Evolutionary conservation across 2,113 vertebrate genomes (phyloP), one percentile per base, ranked within the genome.

Genomic region (Brachypteracias leptosomus): DNA sequence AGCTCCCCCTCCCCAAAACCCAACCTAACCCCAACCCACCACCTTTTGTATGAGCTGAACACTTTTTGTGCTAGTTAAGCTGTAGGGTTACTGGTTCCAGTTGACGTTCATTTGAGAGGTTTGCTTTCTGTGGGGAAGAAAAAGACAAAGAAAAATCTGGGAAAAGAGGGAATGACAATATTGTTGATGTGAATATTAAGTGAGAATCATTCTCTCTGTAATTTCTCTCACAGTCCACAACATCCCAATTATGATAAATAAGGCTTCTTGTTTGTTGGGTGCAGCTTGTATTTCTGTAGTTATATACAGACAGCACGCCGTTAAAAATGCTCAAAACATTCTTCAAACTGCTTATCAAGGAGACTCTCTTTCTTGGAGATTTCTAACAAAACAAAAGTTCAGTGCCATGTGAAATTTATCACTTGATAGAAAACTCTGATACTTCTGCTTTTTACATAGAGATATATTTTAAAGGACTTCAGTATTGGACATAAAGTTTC

Each of bases 81-180:
- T 0, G 0, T 22, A 51, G 35, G 28, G 44, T 79, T 93, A 83
- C 81, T 96, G 61, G 16, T 91, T 87, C 46, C 18, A 29, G 54
- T 35, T 2, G 15, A 2, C 18, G 38, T 76, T 49, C 71, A 6
- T 73, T 79, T 11, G 75, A 79, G 66, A 66, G 36, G 20, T 63
- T 89, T 89, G 16, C 47, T 94, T 89, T 85, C 46, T 66, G 36
- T 76, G 24, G 51, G 81, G 58, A 70, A 74, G 21, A 10, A 59
- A 42, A 76, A 73, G 42, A 24, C 3, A 16, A 62, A 75, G 9
- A 6, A 68, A 6, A 71, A 59, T 16, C 44, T 78, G 31, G 57
- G 75, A 49, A 31, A 49, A 84, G 35, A 70, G 25, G n/a, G 47
- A 90, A 21, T 0, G 2, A 19, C n/a, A 29, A 6, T 63, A 38